phyloP scores from a whole-genome alignment of 2,888 invertebrate genomes.

The Drosophila picticornis region DNA sequence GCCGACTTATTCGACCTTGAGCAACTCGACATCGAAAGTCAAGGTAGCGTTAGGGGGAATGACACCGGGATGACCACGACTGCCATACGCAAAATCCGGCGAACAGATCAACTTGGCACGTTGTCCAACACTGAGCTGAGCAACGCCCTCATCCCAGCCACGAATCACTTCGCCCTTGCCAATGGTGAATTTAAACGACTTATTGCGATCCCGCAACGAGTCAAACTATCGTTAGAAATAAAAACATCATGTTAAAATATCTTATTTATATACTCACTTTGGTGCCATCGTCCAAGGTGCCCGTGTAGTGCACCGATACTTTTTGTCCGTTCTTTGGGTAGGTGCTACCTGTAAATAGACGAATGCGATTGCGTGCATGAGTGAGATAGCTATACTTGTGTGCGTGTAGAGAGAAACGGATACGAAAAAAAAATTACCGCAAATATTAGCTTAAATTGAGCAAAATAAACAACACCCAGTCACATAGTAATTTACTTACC shows the following conservation, averaged over 20 bases:
- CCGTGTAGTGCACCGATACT: constrained; percentile 98
- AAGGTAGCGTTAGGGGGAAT: constrained; percentile 98
- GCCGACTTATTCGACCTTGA: constrained; percentile 91
- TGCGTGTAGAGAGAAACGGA: constrained; percentile 26
- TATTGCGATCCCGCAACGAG: constrained; percentile 97
- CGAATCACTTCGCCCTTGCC: constrained; percentile 98
- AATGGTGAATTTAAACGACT: constrained; percentile 97
- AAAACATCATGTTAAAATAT: neutral
- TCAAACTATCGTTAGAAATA: constrained; percentile 89
- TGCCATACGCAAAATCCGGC: constrained; percentile 98
- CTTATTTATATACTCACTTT: constrained; percentile 85
- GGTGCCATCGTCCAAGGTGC: constrained; percentile 94
- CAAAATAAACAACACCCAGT: neutral
- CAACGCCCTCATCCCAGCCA: constrained; percentile 99
- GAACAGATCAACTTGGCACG: constrained; percentile 96
- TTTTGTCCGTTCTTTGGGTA: constrained; percentile 97
- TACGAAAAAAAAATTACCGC: constrained; percentile 23
- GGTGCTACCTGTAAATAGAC: constrained; percentile 89
- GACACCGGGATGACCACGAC: constrained; percentile 95
- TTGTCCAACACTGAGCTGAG: constrained; percentile 96
- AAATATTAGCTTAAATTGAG: constrained; percentile 25
- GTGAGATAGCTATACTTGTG: constrained; percentile 26
- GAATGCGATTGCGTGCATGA: constrained; percentile 15
- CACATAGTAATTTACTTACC: constrained; percentile 87
- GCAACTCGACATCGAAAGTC: constrained; percentile 98